These are phyloP conservation scores for Rutpela maculata DNA, from an alignment of 2,888 invertebrate species.

Conservation along the genomic window DNA sequence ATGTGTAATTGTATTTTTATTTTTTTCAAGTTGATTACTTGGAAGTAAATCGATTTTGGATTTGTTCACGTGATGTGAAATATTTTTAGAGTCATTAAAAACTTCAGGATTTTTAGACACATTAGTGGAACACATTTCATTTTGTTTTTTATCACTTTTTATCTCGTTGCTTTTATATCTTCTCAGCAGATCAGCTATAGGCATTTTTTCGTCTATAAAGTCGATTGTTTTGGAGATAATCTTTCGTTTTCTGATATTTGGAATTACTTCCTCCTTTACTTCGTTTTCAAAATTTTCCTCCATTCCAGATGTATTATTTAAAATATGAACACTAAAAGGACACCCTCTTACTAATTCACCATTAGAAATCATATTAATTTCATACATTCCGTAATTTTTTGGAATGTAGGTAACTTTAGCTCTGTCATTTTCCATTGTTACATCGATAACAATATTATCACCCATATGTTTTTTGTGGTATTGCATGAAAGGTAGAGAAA, in stretches of 20 bases:
- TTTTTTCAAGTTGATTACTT: background rate
- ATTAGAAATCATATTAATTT: constrained; percentile 77
- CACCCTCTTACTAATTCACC: constrained; percentile 78
- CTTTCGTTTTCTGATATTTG: constrained; percentile 67
- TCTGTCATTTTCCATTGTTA: constrained; percentile 74
- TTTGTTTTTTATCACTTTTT: background rate
- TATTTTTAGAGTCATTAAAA: constrained; percentile 17
- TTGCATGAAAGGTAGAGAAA: constrained; percentile 44
- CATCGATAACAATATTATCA: constrained; percentile 76
- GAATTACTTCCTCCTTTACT: constrained; percentile 45
- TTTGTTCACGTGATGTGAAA: background rate
- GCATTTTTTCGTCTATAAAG: constrained; percentile 62
- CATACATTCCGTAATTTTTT: constrained; percentile 76
- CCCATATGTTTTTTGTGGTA: constrained; percentile 46
- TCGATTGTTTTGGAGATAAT: constrained; percentile 65
- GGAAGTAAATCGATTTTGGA: background rate
- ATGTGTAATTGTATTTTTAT: constrained; percentile 5
- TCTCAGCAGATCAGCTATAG: constrained; percentile 15
- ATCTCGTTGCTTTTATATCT: constrained; percentile 16
- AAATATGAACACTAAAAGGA: constrained; percentile 76
- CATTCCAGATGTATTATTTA: constrained; percentile 59
- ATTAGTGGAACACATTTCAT: background rate
- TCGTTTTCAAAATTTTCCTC: constrained; percentile 48
- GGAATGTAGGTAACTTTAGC: constrained; percentile 76
- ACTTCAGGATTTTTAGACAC: constrained; percentile 24